phyloP scores from a whole-genome alignment of 2,113 vertebrate species.

The Triplophysa rosa region DNA sequence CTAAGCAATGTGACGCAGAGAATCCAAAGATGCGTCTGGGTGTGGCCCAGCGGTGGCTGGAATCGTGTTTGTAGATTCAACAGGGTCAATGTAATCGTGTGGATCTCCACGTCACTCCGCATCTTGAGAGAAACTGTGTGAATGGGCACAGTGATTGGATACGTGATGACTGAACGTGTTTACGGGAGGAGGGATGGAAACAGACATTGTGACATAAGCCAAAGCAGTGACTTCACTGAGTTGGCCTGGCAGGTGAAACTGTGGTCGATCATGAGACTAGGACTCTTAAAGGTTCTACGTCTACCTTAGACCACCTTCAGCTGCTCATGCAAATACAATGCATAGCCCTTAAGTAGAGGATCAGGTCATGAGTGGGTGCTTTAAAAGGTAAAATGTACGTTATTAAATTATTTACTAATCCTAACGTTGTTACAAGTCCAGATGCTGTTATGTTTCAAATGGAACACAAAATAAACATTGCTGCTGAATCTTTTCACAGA shows the following conservation, averaged over 20 bases:
- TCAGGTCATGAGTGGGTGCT: slow-evolving; percentile 61
- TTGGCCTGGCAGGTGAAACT: slow-evolving; percentile 14
- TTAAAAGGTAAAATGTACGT: neutral
- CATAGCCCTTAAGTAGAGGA: slow-evolving; percentile 77
- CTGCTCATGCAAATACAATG: slow-evolving; percentile 61
- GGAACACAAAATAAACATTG: neutral
- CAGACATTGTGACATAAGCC: neutral
- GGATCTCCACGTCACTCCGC: neutral
- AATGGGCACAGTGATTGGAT: slow-evolving; percentile 11
- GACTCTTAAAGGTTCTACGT: slow-evolving; percentile 28
- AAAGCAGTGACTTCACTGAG: slow-evolving; percentile 13
- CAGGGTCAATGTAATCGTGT: slow-evolving; percentile 4
- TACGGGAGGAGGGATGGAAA: slow-evolving; percentile 5
- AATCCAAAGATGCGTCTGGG: slow-evolving; percentile 1
- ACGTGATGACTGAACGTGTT: slow-evolving; percentile 2
- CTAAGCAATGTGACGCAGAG: slow-evolving; percentile 66
- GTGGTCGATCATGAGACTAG: slow-evolving; percentile 24
- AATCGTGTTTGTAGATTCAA: slow-evolving; percentile 3
- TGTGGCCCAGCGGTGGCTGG: neutral
- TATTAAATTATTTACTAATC: neutral
- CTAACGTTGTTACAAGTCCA: neutral
- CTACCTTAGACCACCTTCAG: slow-evolving; percentile 57
- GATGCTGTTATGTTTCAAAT: neutral
- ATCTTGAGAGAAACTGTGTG: slow-evolving; percentile 23
- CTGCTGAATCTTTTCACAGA: neutral